Percentiles rank a stretch among this genome's conserved stretches.
Conservation (phyloP, 1,140 invertebrate species). For the Bombus sylvicola region DNA sequence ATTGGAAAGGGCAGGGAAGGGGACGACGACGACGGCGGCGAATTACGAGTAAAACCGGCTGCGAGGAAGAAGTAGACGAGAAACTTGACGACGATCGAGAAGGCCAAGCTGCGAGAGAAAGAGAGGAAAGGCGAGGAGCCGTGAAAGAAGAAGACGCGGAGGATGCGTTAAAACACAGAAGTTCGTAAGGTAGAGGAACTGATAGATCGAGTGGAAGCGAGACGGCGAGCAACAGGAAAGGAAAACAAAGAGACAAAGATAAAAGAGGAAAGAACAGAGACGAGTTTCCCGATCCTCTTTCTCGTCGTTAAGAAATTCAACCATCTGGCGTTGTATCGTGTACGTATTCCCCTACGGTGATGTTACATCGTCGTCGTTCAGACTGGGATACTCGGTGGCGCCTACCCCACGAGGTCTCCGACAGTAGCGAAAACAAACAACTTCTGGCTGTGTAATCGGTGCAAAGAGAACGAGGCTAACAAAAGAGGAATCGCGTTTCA, state of each 20-base stretch:
- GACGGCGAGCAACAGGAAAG: not conserved
- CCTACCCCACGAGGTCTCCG: slow-evolving; percentile 44
- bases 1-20: slow-evolving; percentile 3
- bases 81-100: not conserved
- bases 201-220: slow-evolving; percentile 13
- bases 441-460: not conserved
- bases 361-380: not conserved
- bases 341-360: slow-evolving; percentile 22
- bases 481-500: slow-evolving; percentile 14
- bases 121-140: not conserved
- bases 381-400: slow-evolving; percentile 44
- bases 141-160: not conserved
- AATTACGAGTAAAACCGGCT: slow-evolving; percentile 50
- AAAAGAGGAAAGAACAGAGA: not conserved
- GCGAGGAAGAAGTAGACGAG: slow-evolving; percentile 7
- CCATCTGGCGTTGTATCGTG: slow-evolving; percentile 58
- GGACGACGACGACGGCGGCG: not conserved
- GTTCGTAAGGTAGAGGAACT: slow-evolving; percentile 13
- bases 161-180: slow-evolving; percentile 7
- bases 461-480: not conserved
- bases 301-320: slow-evolving; percentile 56
- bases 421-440: slow-evolving; percentile 24
- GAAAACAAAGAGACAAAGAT: not conserved
- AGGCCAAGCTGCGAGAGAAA: not conserved
- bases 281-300: slow-evolving; percentile 30